Evolutionary conservation across 2,797 vertebrate genomes (phyloP), one percentile per base, ranked within the genome.

Genomic region (Malurus splendens): DNA sequence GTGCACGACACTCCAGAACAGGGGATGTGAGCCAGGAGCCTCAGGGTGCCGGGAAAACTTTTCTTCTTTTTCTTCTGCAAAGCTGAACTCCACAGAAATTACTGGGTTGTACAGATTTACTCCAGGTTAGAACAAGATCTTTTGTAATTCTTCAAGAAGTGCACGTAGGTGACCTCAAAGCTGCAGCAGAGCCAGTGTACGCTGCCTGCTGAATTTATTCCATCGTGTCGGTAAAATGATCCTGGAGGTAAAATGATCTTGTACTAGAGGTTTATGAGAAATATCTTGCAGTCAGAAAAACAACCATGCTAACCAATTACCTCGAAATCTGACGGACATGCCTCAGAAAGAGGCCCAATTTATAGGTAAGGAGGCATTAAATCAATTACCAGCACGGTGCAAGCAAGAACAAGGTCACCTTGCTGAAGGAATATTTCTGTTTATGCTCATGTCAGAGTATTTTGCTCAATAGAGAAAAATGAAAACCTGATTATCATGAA

Each of bases 391-490:
- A 83, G 81, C 42, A 45, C 0, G 0, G 39, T 22, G 44, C 68
- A 89, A 89, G 82, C 66, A 82, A 70, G 76, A 90, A 70, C 95
- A 94, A 96, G 92, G 96, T 96, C 94, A 96, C 95, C 94, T 95
- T 96, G 88, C 87, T 92, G 74, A 92, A 86, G 89, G 82, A 94
- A 51, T 82, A 75, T 45, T 92, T 71, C 87, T 94, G 90, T 95
- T 94, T 93, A 92, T 67, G 66, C 64, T 92, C 93, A 62, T 65
- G 87, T 94, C 62, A 22, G 64, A 89, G 62, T 78, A 89, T 94
- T 94, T 87, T 67, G 44, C 71, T 94, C 83, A 10, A 93, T 12
- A 82, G 85, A 87, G 71, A 93, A 95, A 93, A 94, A 94, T 41
- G 80, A 90, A 92, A 85, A 89, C 70, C 90, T 90, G 87, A 95